Percentiles rank a stretch among this genome's conserved stretches.
These are phyloP conservation scores for Ormyrus thymus DNA, from an alignment of 2,888 invertebrate species.

Conservation along the genomic window DNA sequence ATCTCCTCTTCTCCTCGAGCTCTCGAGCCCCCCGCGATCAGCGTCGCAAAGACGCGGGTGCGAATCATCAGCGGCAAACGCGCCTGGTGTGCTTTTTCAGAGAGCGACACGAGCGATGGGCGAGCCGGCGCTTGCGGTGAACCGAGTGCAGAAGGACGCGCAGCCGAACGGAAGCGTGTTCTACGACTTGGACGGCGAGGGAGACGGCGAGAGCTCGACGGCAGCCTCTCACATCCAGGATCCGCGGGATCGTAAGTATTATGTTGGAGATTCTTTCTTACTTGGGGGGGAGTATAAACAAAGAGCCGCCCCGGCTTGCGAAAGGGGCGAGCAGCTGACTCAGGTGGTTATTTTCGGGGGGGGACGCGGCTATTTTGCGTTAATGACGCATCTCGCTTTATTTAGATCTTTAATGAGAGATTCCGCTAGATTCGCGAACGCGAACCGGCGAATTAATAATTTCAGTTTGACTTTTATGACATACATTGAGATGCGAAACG, in stretches of 20 bases:
- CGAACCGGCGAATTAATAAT: neutral
- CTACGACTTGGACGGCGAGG: slow-evolving; percentile 68
- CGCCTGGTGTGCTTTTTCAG: neutral
- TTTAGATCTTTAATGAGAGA: neutral
- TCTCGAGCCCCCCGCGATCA: too few relatives aligned
- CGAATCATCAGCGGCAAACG: neutral
- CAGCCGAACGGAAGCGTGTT: slow-evolving; percentile 54
- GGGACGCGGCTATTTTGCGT: too few relatives aligned
- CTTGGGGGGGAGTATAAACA: too few relatives aligned
- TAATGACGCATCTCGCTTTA: too few relatives aligned
- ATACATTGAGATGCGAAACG: too few relatives aligned
- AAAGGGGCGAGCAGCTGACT: neutral
- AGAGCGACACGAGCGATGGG: slow-evolving; percentile 63
- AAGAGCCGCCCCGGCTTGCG: too few relatives aligned
- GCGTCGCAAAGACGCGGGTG: too few relatives aligned
- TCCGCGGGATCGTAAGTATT: slow-evolving; percentile 68
- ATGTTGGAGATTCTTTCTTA: too few relatives aligned
- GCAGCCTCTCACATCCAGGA: slow-evolving; percentile 66
- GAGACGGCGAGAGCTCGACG: slow-evolving; percentile 71
- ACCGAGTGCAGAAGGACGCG: slow-evolving; percentile 56
- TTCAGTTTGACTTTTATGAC: too few relatives aligned
- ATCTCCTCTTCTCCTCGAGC: too few relatives aligned
- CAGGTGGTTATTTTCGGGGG: slow-evolving; percentile 6
- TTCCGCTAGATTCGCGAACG: neutral
- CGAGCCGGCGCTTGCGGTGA: slow-evolving; percentile 62